Conservation (phyloP, 2,888 invertebrate species). For the Cephus rjabovi region DNA sequence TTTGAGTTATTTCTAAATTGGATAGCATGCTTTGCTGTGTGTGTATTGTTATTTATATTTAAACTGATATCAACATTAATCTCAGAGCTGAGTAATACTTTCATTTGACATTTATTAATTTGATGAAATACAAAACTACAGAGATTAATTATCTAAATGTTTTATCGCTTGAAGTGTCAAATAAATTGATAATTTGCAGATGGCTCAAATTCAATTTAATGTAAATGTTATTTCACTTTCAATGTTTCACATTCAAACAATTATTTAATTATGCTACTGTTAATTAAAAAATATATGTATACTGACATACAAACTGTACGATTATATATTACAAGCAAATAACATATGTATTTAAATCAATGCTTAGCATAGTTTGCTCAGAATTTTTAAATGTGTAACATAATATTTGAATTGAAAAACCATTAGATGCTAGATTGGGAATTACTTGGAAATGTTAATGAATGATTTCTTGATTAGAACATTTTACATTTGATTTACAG, state of each 20-base stretch:
- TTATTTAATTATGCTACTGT: neutral
- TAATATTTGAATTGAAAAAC: neutral
- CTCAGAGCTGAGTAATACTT: neutral
- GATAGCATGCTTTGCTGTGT: neutral
- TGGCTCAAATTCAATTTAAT: neutral
- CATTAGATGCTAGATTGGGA: neutral
- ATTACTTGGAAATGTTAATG: neutral
- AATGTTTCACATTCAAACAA: neutral
- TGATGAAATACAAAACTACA: neutral
- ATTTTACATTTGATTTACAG: neutral
- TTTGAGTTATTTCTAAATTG: neutral
- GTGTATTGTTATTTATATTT: neutral
- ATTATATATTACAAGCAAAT: neutral
- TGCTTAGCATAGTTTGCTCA: neutral
- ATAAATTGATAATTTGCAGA: neutral
- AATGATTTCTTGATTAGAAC: neutral
- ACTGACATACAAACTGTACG: neutral
- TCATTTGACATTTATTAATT: neutral
- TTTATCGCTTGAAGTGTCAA: neutral
- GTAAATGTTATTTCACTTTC: neutral
- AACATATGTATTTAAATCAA: neutral
- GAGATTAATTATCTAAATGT: neutral
- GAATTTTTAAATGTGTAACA: neutral
- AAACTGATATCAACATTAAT: neutral
- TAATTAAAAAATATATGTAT: neutral